Conservation (phyloP, 1,140 invertebrate genomes). For the Plutomurus gul region DNA sequence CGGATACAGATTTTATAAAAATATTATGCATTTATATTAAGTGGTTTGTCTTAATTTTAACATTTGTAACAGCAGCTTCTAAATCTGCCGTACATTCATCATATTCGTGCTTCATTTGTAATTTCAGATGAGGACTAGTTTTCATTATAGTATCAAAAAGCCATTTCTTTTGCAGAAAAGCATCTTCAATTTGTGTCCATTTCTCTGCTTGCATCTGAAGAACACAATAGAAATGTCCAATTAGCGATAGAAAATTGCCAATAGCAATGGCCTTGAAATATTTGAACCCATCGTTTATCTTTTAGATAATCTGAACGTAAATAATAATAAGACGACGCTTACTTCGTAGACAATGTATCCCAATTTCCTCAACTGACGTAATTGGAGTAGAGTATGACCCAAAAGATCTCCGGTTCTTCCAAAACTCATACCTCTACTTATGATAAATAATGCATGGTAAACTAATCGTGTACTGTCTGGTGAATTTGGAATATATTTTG, state of each 20-base stretch:
- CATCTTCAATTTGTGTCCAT: not conserved
- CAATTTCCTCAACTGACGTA: conserved; percentile 63
- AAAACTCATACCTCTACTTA: conserved; percentile 58
- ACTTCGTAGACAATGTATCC: conserved; percentile 66
- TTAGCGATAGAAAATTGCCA: not conserved
- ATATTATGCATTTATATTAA: no score
- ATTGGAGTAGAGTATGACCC: conserved; percentile 61
- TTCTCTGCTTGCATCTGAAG: not conserved
- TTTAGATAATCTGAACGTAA: not conserved
- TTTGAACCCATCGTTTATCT: not conserved
- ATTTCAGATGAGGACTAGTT: not conserved
- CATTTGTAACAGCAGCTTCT: no score
- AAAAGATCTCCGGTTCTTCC: conserved; percentile 56
- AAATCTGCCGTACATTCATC: no score
- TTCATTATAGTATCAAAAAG: not conserved
- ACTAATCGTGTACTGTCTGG: not conserved
- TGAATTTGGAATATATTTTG: conserved; percentile 37
- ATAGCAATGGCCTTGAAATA: not conserved
- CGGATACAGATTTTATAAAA: no score
- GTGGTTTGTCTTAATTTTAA: no score
- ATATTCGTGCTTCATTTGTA: not conserved
- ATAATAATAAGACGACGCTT: conserved; percentile 53
- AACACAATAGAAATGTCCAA: not conserved
- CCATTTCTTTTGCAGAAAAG: not conserved
- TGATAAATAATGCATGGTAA: conserved; percentile 57